These are phyloP conservation scores for Ophioninae sp. DNA, from an alignment of 2,888 invertebrate genomes.

Conservation along the genomic window DNA sequence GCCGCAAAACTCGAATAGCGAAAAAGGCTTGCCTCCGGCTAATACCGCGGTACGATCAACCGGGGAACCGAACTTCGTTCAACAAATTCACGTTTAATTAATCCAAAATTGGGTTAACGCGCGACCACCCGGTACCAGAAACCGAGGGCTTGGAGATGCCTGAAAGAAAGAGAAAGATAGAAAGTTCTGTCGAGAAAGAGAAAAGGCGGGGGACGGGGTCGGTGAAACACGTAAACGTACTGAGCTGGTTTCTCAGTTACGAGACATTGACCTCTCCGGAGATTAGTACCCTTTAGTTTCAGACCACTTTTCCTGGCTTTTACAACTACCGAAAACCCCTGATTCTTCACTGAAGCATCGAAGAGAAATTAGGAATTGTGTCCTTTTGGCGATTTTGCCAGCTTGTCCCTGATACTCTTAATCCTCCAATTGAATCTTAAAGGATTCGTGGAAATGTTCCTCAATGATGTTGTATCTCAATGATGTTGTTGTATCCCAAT, in stretches of 20 bases:
- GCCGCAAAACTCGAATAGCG: constrained; percentile 28
- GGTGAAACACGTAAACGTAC: not conserved
- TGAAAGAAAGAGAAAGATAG: not conserved
- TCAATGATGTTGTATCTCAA: no score
- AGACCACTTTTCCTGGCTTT: not conserved
- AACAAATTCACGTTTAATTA: constrained; percentile 72
- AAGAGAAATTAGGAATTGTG: not conserved
- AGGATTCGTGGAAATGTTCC: not conserved
- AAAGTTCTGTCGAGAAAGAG: not conserved
- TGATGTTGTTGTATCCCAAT: no score
- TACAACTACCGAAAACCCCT: not conserved
- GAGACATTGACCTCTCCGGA: constrained; percentile 34
- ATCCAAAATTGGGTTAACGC: constrained; percentile 72
- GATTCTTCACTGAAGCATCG: not conserved
- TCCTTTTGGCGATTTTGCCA: not conserved
- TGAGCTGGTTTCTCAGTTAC: constrained; percentile 17
- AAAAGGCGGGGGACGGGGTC: not conserved
- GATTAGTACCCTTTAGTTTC: constrained; percentile 11
- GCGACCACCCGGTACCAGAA: constrained; percentile 1
- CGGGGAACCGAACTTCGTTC: constrained; percentile 63
- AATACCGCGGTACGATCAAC: constrained; percentile 62
- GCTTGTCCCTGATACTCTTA: not conserved
- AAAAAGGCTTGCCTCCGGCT: constrained; percentile 60
- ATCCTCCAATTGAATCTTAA: not conserved
- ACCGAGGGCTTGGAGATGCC: not conserved